A percentile compares a stretch with the other conserved stretches of the same genome.
phyloP scores from a whole-genome alignment of 2,113 vertebrate species.

The Nothobranchius furzeri region DNA sequence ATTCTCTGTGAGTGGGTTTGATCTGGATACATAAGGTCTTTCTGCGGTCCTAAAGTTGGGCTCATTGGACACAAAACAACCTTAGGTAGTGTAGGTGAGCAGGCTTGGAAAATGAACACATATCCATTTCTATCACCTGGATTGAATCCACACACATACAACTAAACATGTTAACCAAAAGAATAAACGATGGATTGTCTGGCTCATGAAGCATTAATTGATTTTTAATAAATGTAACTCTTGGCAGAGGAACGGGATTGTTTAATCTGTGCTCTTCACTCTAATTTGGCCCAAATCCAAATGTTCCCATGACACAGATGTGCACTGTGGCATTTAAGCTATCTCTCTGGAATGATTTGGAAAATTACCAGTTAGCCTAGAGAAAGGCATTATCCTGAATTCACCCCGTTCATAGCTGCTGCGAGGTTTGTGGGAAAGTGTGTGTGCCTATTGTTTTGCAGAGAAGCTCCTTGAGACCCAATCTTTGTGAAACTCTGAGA shows the following conservation, averaged over 20 bases:
- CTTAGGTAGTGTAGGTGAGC: neutral
- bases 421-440: neutral
- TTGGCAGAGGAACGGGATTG: neutral
- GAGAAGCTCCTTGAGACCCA: neutral
- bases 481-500: neutral
- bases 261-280: neutral
- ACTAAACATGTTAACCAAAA: neutral
- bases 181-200: neutral
- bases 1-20: too few relatives aligned
- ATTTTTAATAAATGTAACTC: neutral
- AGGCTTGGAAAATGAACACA: neutral
- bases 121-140: neutral
- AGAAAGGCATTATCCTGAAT: neutral
- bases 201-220: neutral
- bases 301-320: neutral
- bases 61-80: too few relatives aligned
- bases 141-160: neutral
- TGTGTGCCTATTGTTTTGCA: too few relatives aligned
- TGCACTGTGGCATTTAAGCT: neutral
- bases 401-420: neutral
- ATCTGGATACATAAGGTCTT: too few relatives aligned
- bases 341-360: neutral
- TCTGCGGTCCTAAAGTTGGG: too few relatives aligned
- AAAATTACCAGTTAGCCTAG: neutral
- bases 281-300: neutral